A percentile compares a stretch with the other conserved stretches of the same genome.
phyloP scores from a whole-genome alignment of 2,113 vertebrate genomes.

The Perccottus glenii region DNA sequence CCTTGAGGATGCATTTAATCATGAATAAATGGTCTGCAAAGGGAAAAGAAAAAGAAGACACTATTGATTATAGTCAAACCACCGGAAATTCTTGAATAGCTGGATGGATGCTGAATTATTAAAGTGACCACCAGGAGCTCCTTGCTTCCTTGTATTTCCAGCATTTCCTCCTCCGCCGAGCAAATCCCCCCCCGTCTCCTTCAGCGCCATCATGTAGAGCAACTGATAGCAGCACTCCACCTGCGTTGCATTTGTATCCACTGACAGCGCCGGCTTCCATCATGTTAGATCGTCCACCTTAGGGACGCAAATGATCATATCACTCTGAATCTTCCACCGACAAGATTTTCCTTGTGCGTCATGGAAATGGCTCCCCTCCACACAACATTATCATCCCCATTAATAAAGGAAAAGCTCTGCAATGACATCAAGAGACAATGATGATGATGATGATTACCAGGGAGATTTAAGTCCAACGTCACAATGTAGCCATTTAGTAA shows the following conservation, averaged over 20 bases:
- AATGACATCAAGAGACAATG: slow-evolving; percentile 55
- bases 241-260: slow-evolving; percentile 30
- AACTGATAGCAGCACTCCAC: slow-evolving; percentile 37
- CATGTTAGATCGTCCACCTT: slow-evolving; percentile 26
- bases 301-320: slow-evolving; percentile 41
- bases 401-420: slow-evolving; percentile 60
- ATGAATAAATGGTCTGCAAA: slow-evolving; percentile 10
- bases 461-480: slow-evolving; percentile 56
- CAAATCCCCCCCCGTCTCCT: not conserved
- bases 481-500: slow-evolving; percentile 34
- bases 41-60: slow-evolving; percentile 17
- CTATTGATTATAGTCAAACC: slow-evolving; percentile 62
- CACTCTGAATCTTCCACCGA: slow-evolving; percentile 39
- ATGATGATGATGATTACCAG: slow-evolving; percentile 66
- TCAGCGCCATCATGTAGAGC: slow-evolving; percentile 12
- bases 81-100: slow-evolving; percentile 59
- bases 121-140: slow-evolving; percentile 23
- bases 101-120: slow-evolving; percentile 66
- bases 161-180: slow-evolving; percentile 24
- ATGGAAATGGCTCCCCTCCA: slow-evolving; percentile 44
- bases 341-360: slow-evolving; percentile 54
- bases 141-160: slow-evolving; percentile 31
- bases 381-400: slow-evolving; percentile 51
- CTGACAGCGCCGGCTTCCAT: slow-evolving; percentile 22
- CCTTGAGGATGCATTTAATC: slow-evolving; percentile 25